Percentiles rank a stretch among this genome's conserved stretches.
Conservation (phyloP, 2,797 vertebrate species). For the Synaphobranchus kaupii region DNA sequence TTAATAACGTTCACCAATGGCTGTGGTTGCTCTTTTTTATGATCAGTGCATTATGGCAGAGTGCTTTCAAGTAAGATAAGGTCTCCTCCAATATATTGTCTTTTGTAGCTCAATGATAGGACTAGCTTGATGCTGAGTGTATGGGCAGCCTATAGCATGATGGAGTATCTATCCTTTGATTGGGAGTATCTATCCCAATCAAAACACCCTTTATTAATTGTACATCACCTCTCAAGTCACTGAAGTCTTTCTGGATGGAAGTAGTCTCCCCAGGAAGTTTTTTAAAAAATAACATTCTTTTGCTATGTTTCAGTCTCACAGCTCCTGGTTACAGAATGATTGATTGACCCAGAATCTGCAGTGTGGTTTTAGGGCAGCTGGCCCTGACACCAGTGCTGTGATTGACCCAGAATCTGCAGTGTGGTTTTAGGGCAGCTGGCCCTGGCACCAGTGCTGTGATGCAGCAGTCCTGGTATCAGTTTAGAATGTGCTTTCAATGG, state of each 20-base stretch:
- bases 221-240: not conserved
- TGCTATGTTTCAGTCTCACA: not conserved
- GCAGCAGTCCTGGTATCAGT: not conserved
- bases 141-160: not conserved
- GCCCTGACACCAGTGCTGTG: not conserved
- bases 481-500: not conserved
- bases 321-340: not conserved
- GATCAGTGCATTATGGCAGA: conserved; percentile 45
- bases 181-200: not conserved
- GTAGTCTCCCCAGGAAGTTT: not conserved
- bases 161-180: not conserved
- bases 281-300: not conserved
- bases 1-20: conserved; percentile 69
- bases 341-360: not conserved
- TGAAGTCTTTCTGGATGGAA: not conserved
- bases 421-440: not conserved
- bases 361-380: not conserved
- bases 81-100: conserved; percentile 49
- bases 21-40: conserved; percentile 50
- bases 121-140: conserved; percentile 14
- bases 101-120: conserved; percentile 57
- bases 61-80: conserved; percentile 45
- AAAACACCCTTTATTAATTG: too few species aligned
- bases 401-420: not conserved
- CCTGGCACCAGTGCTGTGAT: not conserved